Base-by-base conservation (phyloP, 92 coral and sea anemone genomes). In the Palythoa grandis region DNA sequence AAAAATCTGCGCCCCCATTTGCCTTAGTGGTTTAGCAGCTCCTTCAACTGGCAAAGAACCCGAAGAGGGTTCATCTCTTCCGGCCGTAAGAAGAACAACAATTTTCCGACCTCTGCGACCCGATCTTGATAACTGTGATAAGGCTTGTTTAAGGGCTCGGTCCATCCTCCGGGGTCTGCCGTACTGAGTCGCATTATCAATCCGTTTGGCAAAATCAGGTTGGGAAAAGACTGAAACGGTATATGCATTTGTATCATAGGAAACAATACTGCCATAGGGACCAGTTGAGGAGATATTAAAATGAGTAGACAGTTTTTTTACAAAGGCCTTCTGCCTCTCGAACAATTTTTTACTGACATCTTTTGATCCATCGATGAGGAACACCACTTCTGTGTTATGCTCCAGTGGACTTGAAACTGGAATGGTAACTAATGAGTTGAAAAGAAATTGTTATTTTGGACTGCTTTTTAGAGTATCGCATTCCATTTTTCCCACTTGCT, bases 321-420 rank as follows among this genome's bases (percentile, higher is more conserved):
- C 92, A 70, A 96, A 88, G 58, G 88, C 86, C 78, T 96, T 96
- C 54, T 96, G 93, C 79, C 92, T 78, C 40, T 58, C 70, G 77
- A 94, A 94, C 65, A 94, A 90, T 13, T 52, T 38, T 22, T 71
- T 72, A 48, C 90, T 76, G 16, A 94, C 93, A 7, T 82, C 91
- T 22, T 79, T 86, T 60, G 98, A 94, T 22, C 95, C 92, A 79
- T 95, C 98, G 50, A 90, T 87, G 53, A 93, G 87, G 77, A 96
- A 96, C 6, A 94, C 80, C 40, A 96, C 85, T 66, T 96, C 98
- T 22, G 95, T 24, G 23, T 78, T 54, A 38, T 20, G 72, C 35
- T 78, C 72, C 56, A 78, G 48, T 60, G 83, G 83, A 61, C 83
- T 78, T 78, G 83, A 78, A 38, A 78, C 35, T 10, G 83, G 83